These are phyloP conservation scores for Petromus typicus DNA, from an alignment of 2,113 vertebrate species.

Conservation along the genomic window DNA sequence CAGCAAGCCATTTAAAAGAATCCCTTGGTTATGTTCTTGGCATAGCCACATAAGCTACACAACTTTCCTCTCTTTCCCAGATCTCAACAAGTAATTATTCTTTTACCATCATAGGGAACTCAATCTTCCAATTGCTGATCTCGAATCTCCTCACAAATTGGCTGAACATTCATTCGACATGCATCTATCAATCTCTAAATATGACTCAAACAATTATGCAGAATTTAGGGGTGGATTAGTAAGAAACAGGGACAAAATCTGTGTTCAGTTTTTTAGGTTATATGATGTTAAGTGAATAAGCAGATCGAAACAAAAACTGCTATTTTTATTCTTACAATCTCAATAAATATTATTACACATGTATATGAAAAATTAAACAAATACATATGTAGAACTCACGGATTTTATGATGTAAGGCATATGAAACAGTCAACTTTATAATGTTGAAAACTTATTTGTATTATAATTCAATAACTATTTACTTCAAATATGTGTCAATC, in stretches of 20 bases:
- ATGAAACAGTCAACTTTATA: neutral
- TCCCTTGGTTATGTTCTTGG: neutral
- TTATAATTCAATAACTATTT: neutral
- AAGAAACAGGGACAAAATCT: neutral
- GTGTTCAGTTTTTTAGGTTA: neutral
- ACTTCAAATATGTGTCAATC: neutral
- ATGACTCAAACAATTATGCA: neutral
- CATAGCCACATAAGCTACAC: neutral
- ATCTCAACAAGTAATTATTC: neutral
- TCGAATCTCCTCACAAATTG: neutral
- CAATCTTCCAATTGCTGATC: neutral
- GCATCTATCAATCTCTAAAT: neutral
- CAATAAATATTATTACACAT: neutral
- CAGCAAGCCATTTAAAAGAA: neutral
- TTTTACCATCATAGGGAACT: neutral
- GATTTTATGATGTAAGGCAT: neutral
- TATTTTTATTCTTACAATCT: neutral
- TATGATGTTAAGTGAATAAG: too few species aligned
- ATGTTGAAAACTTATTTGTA: neutral
- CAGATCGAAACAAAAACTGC: neutral
- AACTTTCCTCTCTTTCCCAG: neutral
- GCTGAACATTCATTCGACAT: neutral
- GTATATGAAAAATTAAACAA: neutral
- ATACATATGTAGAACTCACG: neutral
- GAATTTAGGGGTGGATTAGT: neutral